Percentiles rank a stretch among this genome's conserved stretches.
Evolutionary conservation across 2,113 vertebrate genomes (phyloP).

Genomic region (Ellobius talpinus): DNA sequence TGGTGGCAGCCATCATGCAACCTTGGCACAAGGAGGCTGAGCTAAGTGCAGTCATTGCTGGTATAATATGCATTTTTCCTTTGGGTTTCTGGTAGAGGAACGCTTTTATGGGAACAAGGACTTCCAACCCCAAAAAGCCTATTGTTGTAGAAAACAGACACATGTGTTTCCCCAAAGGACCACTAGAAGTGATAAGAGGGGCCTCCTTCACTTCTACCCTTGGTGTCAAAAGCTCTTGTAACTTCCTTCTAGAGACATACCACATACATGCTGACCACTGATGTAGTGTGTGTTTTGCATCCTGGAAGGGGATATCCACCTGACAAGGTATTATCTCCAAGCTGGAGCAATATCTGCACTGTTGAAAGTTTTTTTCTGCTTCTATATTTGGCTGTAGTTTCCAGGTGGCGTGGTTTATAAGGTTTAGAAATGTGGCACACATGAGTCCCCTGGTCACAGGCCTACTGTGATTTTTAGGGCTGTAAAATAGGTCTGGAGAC

Average conservation of each 20-base stretch:
- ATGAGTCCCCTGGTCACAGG: not conserved
- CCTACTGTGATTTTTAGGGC: not conserved
- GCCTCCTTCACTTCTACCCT: not conserved
- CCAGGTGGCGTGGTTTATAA: not conserved
- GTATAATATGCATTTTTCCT: not conserved
- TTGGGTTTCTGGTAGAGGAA: not conserved
- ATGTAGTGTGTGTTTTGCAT: too few relatives aligned
- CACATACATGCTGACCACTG: not conserved
- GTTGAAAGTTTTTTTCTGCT: not conserved
- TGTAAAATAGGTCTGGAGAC: not conserved
- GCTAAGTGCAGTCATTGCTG: not conserved
- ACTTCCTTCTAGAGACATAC: not conserved
- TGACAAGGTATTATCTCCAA: not conserved
- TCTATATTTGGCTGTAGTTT: not conserved
- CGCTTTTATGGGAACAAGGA: not conserved
- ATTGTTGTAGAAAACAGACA: not conserved
- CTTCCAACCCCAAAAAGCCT: not conserved
- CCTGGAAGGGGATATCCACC: not conserved
- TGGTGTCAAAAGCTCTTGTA: not conserved
- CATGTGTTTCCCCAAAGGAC: not conserved
- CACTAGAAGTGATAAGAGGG: not conserved
- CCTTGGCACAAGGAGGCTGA: not conserved
- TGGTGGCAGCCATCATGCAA: not conserved
- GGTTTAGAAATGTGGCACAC: not conserved
- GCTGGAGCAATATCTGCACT: not conserved